Conservation (phyloP, 1,140 invertebrate genomes). For the Teleopsis dalmanni region DNA sequence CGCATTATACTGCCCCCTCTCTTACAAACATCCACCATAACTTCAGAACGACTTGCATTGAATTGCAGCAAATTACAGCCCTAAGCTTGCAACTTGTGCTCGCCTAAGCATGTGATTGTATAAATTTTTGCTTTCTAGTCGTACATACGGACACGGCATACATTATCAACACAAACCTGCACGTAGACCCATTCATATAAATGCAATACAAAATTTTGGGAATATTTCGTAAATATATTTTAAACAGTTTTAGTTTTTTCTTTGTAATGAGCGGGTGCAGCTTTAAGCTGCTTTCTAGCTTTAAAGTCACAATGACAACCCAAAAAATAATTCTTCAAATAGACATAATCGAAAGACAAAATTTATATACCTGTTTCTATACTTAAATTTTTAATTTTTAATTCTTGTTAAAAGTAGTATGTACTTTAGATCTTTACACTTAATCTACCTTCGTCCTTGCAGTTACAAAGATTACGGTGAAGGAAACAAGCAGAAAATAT, state of each 20-base stretch:
- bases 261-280: not conserved
- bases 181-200: not conserved
- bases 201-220: not conserved
- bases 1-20: too few species aligned
- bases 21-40: too few species aligned
- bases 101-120: constrained; percentile 41
- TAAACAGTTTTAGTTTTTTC: not conserved
- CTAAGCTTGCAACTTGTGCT: constrained; percentile 31
- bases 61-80: constrained; percentile 40
- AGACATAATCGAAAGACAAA: not conserved
- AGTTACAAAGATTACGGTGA: not conserved
- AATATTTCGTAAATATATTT: not conserved
- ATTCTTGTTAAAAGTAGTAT: too few species aligned
- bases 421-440: too few species aligned
- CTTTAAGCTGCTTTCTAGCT: not conserved
- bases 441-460: too few species aligned
- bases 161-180: not conserved
- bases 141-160: not conserved
- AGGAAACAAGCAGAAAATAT: constrained; percentile 3
- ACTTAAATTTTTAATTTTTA: too few species aligned
- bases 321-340: not conserved
- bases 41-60: too few species aligned
- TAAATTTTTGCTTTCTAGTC: constrained; percentile 8
- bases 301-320: not conserved
- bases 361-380: not conserved